Base-by-base conservation (phyloP, 2,797 vertebrate species). In the Odontamblyopus rebecca region DNA sequence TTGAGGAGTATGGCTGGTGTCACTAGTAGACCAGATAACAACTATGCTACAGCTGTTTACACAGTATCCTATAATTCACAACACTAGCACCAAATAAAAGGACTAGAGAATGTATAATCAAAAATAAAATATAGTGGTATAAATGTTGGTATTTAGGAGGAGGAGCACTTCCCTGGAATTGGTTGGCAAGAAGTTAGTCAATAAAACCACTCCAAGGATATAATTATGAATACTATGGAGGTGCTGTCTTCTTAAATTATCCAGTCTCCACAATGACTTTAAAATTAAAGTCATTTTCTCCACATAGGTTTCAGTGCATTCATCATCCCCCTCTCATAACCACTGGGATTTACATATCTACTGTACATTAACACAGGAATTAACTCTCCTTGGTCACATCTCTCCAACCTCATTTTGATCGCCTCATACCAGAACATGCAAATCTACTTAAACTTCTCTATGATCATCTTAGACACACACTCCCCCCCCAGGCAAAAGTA, bases 371-470 rank as follows among this genome's bases (percentile, higher is more conserved):
- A 48, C 26, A 9, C 15, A 51, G 64, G 44, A 50, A 66, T 29
- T 66, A 50, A 66, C 64, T 48, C 44, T 13, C 26, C 64, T 66
- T 8, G 1, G 6, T 66, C 64, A 26, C 62, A 66, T 51, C 44
- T 66, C 44, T 66, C 44, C 64, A 66, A 66, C 15, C 64, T 51
- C 1, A 66, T 51, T 51, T 51, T 50, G 41, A 51, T 66, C 26
- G 19, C 2, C 16, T 66, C 41, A 23, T 27, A 48, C 44, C 26
- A 66, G 9, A 66, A 51, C 64, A 66, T 66, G 26, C 16, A 51
- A 50, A 29, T 66, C 44, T 50, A 50, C 41, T 19, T 65, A 65
- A 65, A 50, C 38, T 13, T 19, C 18, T n/a, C 18, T 18, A 3
- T 29, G 41, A 64, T 64, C n/a, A 38, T 63, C 19, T 41, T 41